Evolutionary conservation across 2,797 vertebrate genomes (phyloP).

Genomic region (Cossypha heuglini): DNA sequence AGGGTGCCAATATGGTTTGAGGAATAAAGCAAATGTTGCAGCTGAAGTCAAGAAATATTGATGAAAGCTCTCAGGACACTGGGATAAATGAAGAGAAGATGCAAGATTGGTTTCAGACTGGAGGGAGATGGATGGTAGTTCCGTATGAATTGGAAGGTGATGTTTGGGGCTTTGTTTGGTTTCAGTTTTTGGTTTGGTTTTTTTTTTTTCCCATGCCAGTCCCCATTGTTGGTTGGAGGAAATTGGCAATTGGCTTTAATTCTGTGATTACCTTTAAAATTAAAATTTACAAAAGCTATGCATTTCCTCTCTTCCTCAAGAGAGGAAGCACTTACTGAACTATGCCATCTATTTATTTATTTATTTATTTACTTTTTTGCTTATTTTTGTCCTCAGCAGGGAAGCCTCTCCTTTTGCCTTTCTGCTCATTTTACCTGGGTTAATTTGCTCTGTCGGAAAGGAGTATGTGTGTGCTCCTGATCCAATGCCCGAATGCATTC

Average conservation of each 20-base stretch:
- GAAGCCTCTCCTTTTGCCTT: not conserved
- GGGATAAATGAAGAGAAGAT: not conserved
- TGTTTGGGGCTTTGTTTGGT: not conserved
- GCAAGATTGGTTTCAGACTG: not conserved
- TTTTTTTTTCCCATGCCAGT: not conserved
- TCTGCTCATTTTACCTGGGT: conserved; percentile 81
- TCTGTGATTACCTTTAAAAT: not conserved
- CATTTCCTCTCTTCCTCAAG: not conserved
- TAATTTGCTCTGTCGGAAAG: conserved; percentile 92
- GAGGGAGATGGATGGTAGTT: not conserved
- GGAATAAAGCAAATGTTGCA: not conserved
- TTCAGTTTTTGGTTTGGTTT: not conserved
- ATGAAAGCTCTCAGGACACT: not conserved
- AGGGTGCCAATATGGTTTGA: not conserved
- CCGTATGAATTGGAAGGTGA: not conserved
- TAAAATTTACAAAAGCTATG: not conserved
- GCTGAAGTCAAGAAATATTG: not conserved
- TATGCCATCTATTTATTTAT: not conserved
- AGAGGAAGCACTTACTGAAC: not conserved
- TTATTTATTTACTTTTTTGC: not conserved
- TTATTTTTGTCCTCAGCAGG: not conserved
- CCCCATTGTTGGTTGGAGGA: accelerated
- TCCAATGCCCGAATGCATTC: conserved; percentile 92
- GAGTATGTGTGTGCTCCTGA: conserved; percentile 86
- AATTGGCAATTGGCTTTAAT: not conserved